Conservation (phyloP, 35 echinoderm and acorn worm genomes). For the Ptychodera flava region DNA sequence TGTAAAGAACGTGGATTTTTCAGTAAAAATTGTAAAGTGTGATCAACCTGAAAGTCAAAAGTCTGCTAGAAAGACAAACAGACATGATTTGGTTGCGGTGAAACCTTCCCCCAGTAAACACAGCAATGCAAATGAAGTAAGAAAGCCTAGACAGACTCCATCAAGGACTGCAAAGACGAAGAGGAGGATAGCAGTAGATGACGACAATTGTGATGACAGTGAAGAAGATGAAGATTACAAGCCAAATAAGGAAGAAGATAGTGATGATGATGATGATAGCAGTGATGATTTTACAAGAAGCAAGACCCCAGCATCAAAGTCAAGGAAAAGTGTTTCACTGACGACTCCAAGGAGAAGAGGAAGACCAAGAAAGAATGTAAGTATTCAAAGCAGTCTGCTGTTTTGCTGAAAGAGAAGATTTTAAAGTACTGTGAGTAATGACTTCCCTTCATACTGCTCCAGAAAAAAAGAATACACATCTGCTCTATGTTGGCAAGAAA, state of each 20-base stretch:
- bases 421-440: background rate
- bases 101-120: slow-evolving; percentile 4
- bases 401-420: background rate
- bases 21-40: no score
- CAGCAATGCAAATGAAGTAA: background rate
- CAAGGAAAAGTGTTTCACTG: background rate
- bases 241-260: slow-evolving; percentile 5
- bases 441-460: background rate
- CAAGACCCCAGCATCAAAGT: slow-evolving; percentile 11
- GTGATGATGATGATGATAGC: slow-evolving; percentile 28
- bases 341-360: background rate
- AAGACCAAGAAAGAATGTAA: background rate
- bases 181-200: background rate
- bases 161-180: background rate
- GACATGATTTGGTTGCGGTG: no score
- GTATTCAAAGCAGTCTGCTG: background rate
- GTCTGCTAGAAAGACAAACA: no score
- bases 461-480: slow-evolving; percentile 12
- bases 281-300: slow-evolving; percentile 7
- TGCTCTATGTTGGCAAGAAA: no score
- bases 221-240: slow-evolving; percentile 30
- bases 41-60: no score
- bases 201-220: slow-evolving; percentile 5
- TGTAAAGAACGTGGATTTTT: background rate
- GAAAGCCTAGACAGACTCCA: slow-evolving; percentile 1